Base-by-base conservation (phyloP, 2,113 vertebrate genomes). In the Eubucco bourcierii region DNA sequence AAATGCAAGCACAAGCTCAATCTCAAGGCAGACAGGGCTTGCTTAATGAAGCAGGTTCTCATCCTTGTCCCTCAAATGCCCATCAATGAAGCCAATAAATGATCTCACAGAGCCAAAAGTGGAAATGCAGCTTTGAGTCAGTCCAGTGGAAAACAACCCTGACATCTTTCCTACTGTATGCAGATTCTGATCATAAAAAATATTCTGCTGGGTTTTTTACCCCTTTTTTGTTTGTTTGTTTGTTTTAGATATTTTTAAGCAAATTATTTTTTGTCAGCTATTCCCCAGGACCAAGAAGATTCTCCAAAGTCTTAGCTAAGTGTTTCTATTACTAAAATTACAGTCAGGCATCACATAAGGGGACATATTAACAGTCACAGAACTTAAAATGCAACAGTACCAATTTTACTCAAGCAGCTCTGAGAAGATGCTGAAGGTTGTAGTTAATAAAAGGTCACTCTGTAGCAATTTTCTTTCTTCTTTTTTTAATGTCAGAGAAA, bases 391-490 rank as follows among this genome's bases (percentile, higher is more conserved):
- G 7, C 12, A 91, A 24, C 25, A 4, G 52, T 31, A 85, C 52
- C 8, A 33, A 56, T 64, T 88, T 64, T 85, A 85, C 19, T 28
- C 44, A 44, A 86, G 61, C 47, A 64, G 61, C 66, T 83, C 60
- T 41, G 67, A 7, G 68, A 73, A 74, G 31, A 64, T 82, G 65
- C 88, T 90, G 74, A 77, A 83, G 72, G 81, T 93, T 81, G 80
- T 59, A 87, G 82, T 55, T 91, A 93, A 71, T 66, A 80, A 95
- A 96, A 96, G 95, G 95, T 95, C 93, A 96, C 39, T 86, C 77
- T 17, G 23, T 16, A 73, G 67, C 23, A 34, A 39, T 65, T 88
- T 89, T 82, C 50, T 52, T 52, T 52, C 23, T 52, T 52, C 12
- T n/a, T 64, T 93, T 93, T 92, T 93, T 88, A 95, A 95, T 94